Evolutionary conservation across 2,113 vertebrate species (phyloP), one percentile per base, ranked within the genome.

Genomic region (Saguinus imperator): DNA sequence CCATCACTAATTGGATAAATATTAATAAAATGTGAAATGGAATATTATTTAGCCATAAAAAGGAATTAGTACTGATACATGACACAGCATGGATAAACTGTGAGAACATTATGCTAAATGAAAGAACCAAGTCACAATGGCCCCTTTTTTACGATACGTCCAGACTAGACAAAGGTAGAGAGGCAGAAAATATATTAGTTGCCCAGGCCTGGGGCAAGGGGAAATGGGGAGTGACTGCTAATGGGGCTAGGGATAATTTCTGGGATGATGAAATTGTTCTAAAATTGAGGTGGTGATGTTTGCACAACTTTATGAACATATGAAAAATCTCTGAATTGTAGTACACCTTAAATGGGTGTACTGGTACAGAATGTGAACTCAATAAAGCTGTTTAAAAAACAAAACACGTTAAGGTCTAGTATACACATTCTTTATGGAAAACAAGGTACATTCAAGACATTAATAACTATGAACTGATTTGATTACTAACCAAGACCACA

Each of bases 121-220:
- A 95, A 96, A 94, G 29, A 96, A 87, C 75, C 32, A 55, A 80
- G 43, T 89, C 91, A 95, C 32, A 61, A 91, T 25, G 37, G 29
- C 8, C 43, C 52, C 40, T 58, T 72, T 79, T 80, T 91, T 6
- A 79, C 37, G 17, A 68, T n/a, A 73, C 14, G 20, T 55, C 68
- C 84, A 76, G 12, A 73, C 84, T 0, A 85, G 43, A 66, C 29
- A 87, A 64, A 94, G 25, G 58, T 68, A 35, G 13, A 35, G 3
- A 82, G 32, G 61, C 58, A 93, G 18, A 91, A 50, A 20, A n/a
- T 8, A 75, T 13, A 86, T 75, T 10, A 61, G 25, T 1, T 83
- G 66, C 50, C 52, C 18, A 79, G 40, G 40, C 6, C 84, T 57
- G 32, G 43, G 50, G 12, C 37, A 58, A 17, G 40, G 37, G 43